Base-by-base conservation (phyloP, 2,113 vertebrate genomes). In the Caranx melampygus region DNA sequence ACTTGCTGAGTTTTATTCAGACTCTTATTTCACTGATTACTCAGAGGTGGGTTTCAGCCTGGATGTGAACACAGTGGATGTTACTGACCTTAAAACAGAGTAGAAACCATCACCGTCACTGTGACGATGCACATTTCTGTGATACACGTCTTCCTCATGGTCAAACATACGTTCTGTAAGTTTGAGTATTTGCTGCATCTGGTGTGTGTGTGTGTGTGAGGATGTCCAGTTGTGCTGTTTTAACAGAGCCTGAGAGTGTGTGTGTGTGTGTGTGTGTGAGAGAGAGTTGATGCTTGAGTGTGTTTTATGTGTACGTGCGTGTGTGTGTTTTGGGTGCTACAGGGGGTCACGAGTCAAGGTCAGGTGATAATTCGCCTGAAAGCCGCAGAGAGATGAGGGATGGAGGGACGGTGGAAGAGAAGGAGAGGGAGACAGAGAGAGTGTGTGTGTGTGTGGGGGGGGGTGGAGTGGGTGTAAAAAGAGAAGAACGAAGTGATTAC, bases 291-390 rank as follows among this genome's bases (percentile, higher is more conserved):
- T 34, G 9, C 2, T 11, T 31, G 69, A 15, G 14, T 79, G 26
- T 83, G 84, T 68, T 75, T 18, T 75, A 26, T 47, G 10, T 7
- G 49, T 62, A 57, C 60, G 44, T 63, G 61, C 61, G 26, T 52
- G 63, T 68, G 21, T 10, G 58, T 47, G 45, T 72, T 55, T 47
- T 35, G 52, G 63, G 63, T 33, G 63, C 65, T 58, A 33, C 61
- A 45, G 47, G 12, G 55, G 45, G 85, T 87, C 85, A 88, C 15
- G 49, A 89, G 86, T 83, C 88, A 92, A 92, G 90, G 92, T 92
- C 91, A 89, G 82, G 47, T 87, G 81, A 89, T 90, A 87, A 92
- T 90, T 89, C 67, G 69, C 64, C 59, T 67, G 70, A 81, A 81
- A 78, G 72, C 71, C 14, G 51, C 45, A 79, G 66, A 45, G 70